Evolutionary conservation across 1,140 invertebrate species (phyloP), one percentile per base, ranked within the genome.

Genomic region (Vollenhovia emeryi): DNA sequence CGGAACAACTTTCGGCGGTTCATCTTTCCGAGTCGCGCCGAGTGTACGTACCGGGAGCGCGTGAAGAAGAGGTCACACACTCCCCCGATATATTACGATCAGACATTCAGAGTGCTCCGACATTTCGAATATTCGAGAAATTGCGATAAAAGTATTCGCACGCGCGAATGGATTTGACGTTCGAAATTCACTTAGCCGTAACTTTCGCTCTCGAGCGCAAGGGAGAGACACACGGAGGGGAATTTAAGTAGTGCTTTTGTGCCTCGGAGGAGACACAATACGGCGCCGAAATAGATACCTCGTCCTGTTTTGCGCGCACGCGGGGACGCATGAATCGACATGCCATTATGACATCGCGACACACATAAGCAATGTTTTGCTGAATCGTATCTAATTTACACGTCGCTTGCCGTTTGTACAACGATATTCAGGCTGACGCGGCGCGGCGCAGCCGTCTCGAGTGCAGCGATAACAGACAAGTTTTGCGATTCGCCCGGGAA

Each of bases 361-460:
- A 27, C 57, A 71, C 78, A 71, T 69, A 33, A 59, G 66, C 36
- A 13, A n/a, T n/a, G 66, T 71, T 82, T 82, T 82, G 68, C 27
- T 82, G 78, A 82, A 82, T 82, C 78, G 78, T 82, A 82, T 82
- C 78, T 82, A 82, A 82, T 82, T 71, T 82, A 73, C 78, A 82
- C 78, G 78, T 82, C 78, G 50, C 78, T 82, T 57, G 76, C 60
- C 45, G 48, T 68, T 68, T 52, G 50, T 57, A 45, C 66, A 43
- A 57, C 50, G 78, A 82, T 71, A 73, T 52, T 59, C 66, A n/a
- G 50, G 21, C 64, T 57, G 78, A 80, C 78, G n/a, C n/a, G 60
- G 66, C 50, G 78, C 21, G 40, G 15, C 62, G 15, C 64, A 80
- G 78, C 24, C 78, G 64, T 52, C 66, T 82, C 78, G 78, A 71